Base-by-base conservation (phyloP, 2,797 vertebrate genomes). In the Danio tinwini region DNA sequence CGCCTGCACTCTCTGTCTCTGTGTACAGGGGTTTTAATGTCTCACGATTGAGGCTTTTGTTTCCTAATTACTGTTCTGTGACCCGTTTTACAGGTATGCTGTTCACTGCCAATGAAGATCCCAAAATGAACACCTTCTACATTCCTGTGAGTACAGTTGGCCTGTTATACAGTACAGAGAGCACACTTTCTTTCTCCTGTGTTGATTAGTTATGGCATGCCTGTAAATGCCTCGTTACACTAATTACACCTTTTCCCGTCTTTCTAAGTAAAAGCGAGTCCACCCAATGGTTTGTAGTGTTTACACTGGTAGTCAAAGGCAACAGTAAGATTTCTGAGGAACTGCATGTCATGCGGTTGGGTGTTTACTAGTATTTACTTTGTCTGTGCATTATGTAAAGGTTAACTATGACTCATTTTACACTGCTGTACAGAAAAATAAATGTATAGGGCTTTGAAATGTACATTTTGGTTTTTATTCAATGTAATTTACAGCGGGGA, bases 81-180 rank as follows among this genome's bases (percentile, higher is more conserved):
- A 13, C 21, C 21, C 44, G 7, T 11, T 74, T 53, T 61, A 52
- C 87, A 99, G 98, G 98, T 88, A 98, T 99, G 97, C 92, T 99
- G 7, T 96, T 99, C 85, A 98, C 96, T n/a, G 98, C 96, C 87
- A 98, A 95, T 16, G 98, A 99, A 92, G 93, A 96, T 53, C 96
- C 97, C 69, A 99, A 98, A 94, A 99, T 99, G 97, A 98, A 94
- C 89, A 97, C 97, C 16, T 99, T 97, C 88, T 99, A 99, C 85
- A 94, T 99, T 80, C 98, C 98, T 44, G 98, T 99, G 92, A 96
- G 97, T 80, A 8, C 29, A 52, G 19, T 42, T 56, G 50, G 2
- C 6, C 0, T 6, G 8, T 45, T 16, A 37, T 79, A 8, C 47
- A 69, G 61, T 40, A n/a, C 59, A 37, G 21, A 17, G 39, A 62